phyloP scores from a whole-genome alignment of 2,113 vertebrate genomes.

The Rattus rattus region DNA sequence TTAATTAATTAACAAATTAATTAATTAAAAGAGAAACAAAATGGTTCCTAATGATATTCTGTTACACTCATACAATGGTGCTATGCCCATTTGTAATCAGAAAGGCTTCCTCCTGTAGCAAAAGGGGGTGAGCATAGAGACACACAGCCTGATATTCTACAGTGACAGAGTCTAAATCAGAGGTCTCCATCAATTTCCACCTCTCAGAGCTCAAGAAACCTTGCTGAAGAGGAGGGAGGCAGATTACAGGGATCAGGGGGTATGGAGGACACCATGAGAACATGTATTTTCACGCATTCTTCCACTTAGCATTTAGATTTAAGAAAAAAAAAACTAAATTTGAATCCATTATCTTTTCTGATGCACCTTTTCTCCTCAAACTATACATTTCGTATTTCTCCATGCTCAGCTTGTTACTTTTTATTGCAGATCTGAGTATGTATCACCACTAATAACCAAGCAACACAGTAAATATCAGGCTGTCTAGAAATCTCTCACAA shows the following conservation, averaged over 20 bases:
- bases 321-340: not conserved
- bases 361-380: not conserved
- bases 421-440: not conserved
- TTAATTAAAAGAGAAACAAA: not conserved
- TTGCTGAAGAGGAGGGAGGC: not conserved
- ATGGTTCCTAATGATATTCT: not conserved
- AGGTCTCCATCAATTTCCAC: not conserved
- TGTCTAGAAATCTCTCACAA: not conserved
- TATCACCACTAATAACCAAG: not conserved
- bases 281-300: not conserved
- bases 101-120: not conserved
- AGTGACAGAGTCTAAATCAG: not conserved
- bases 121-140: not conserved
- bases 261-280: not conserved
- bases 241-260: not conserved
- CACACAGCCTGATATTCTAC: not conserved
- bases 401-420: not conserved
- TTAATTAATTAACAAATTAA: too few species aligned
- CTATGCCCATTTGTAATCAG: not conserved
- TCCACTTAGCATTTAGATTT: not conserved
- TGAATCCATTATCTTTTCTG: not conserved
- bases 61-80: not conserved
- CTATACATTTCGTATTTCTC: not conserved
- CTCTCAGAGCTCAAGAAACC: not conserved
- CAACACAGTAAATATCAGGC: not conserved